Base-by-base conservation (phyloP, 2,888 invertebrate genomes). In the Apocheima hispidaria region DNA sequence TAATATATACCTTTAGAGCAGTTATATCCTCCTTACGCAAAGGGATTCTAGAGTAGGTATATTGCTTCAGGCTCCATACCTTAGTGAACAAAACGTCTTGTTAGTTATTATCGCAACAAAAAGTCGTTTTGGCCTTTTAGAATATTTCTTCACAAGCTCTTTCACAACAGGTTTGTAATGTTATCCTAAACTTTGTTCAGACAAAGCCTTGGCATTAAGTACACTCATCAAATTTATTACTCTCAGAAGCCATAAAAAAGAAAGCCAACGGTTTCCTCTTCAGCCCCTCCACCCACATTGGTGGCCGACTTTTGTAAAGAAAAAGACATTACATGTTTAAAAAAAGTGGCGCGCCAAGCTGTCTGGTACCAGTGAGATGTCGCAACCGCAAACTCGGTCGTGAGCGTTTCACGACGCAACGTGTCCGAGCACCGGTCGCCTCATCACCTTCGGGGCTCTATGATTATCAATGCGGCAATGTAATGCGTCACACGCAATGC, bases 341-440 rank as follows among this genome's bases (percentile, higher is more conserved):
- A 85, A 88, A 89, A 90, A 87, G 85, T 87, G 85, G 88, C 90
- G 91, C 91, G 91, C 91, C 91, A 91, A 84, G 91, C 91, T 82
- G 91, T 92, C 91, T 91, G 89, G 80, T 79, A 76, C 78, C 75
- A 75, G 69, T 73, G 74, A 69, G 72, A 71, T 81, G 84, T 80
- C 79, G 82, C 78, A 81, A 84, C 72, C 72, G 67, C 70, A 69
- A 73, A 69, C 70, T 77, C 76, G 78, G 73, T 67, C 75, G 72
- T 74, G 77, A 71, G 63, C 65, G 69, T 71, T 75, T 74, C 71
- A 74, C 73, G 66, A 62, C 72, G 77, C 69, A 73, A 66, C 72
- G 66, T 70, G 73, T 78, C 73, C 78, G 74, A 71, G 69, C 71
- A 70, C 63, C 73, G 66, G 65, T 63, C 60, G 51, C 51, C 60